Base-by-base conservation (phyloP, 2,797 vertebrate species). In the Xiphorhynchus erythropygius region DNA sequence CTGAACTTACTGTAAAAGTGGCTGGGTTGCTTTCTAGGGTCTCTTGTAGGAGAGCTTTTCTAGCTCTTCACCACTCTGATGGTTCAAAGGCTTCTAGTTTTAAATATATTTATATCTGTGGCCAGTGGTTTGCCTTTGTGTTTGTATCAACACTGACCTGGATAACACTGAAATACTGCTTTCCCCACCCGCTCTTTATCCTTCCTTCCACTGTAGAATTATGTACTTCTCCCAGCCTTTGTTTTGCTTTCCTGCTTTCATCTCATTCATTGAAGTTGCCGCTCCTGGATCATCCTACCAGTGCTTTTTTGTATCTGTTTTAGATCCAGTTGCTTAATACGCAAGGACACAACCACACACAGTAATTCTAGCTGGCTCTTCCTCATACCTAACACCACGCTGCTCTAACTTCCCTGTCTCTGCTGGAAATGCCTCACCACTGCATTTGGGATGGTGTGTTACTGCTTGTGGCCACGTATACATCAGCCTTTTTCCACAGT, bases 301-400 rank as follows among this genome's bases (percentile, higher is more conserved):
- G 22, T 21, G 39, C 32, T 81, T 90, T 83, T 81, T 52, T 63
- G 18, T 53, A 35, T 49, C 44, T 63, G n/a, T 56, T 92, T 89
- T 60, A 92, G 41, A 83, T 77, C 52, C 41, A 73, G 13, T 25
- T 55, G 27, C 84, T 75, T 82, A 81, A 71, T 76, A 16, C 7
- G 32, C 3, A 5, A 84, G 53, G n/a, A 64, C 44, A 39, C 53
- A 65, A 50, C 55, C 25, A 53, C 9, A n/a, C 41, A 37, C 2
- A 68, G 32, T 73, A 73, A 49, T 74, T 93, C 65, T 55, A 69
- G 28, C 39, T 88, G 73, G 18, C 62, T 84, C 41, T 91, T 91
- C 64, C 42, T 87, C 37, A 64, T 35, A 68, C 24, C 35, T 94
- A 75, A 53, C 69, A 77, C 53, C 85, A 81, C 7, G 3, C 37